Percentiles rank a stretch among this genome's conserved stretches.
Conservation (phyloP, 2,113 vertebrate species). For the Asarcornis scutulata region DNA sequence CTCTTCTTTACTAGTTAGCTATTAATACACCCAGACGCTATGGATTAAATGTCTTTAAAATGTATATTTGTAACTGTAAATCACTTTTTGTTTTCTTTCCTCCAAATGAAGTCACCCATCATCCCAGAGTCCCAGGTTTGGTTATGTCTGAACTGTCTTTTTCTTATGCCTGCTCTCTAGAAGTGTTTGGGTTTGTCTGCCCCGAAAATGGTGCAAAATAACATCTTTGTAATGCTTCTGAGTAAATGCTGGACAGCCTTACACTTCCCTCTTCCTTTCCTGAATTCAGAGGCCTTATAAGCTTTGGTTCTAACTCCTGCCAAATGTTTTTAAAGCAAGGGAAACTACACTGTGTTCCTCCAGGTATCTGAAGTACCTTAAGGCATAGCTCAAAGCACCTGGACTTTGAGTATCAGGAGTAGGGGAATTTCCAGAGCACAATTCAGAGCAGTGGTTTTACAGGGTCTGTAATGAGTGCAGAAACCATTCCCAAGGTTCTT, state of each 20-base stretch:
- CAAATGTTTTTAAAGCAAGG: not conserved
- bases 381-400: not conserved
- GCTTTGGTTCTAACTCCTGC: not conserved
- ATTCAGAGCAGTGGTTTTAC: not conserved
- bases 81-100: conserved; percentile 28
- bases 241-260: not conserved
- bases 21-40: not conserved
- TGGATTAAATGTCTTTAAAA: not conserved
- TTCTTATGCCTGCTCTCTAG: conserved; percentile 48
- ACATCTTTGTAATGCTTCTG: not conserved
- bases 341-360: not conserved
- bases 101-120: conserved; percentile 71
- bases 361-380: not conserved
- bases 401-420: not conserved
- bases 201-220: not conserved
- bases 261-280: not conserved
- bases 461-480: not conserved
- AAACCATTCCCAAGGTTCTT: not conserved
- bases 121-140: conserved; percentile 81
- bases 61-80: conserved; percentile 15
- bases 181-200: conserved; percentile 56
- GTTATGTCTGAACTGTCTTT: conserved; percentile 24
- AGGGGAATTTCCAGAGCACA: not conserved
- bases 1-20: not conserved
- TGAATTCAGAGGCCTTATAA: not conserved